phyloP scores from a whole-genome alignment of 2,888 invertebrate species.

The Epirrita christyi region DNA sequence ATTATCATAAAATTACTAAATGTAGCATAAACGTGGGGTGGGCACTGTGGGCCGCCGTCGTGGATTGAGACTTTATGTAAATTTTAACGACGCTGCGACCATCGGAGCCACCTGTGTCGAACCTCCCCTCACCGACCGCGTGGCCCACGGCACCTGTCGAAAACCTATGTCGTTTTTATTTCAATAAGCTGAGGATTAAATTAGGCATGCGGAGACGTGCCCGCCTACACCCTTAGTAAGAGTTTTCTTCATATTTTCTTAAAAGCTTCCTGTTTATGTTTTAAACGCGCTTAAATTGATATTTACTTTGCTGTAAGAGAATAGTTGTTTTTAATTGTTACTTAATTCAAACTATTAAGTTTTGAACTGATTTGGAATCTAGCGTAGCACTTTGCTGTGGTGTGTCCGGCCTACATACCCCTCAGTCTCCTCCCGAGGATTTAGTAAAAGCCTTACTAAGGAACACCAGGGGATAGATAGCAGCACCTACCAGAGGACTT shows the following conservation, averaged over 20 bases:
- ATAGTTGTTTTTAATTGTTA: no score
- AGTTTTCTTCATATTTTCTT: slow-evolving; percentile 57
- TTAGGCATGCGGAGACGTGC: slow-evolving; percentile 78
- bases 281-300: slow-evolving; percentile 4
- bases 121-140: slow-evolving; percentile 50
- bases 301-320: neutral
- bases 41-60: slow-evolving; percentile 75
- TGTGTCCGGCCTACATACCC: no score
- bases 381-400: no score
- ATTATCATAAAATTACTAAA: slow-evolving; percentile 86
- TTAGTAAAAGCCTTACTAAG: no score
- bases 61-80: slow-evolving; percentile 85
- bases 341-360: no score
- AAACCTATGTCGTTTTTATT: slow-evolving; percentile 85
- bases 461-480: no score
- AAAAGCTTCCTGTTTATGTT: slow-evolving; percentile 37
- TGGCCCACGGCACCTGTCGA: slow-evolving; percentile 78
- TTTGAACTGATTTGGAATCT: no score
- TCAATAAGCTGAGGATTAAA: slow-evolving; percentile 83
- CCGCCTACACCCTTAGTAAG: slow-evolving; percentile 48
- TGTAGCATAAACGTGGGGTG: slow-evolving; percentile 84
- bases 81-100: slow-evolving; percentile 85
- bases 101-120: slow-evolving; percentile 81
- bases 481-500: no score
- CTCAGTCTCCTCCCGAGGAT: no score